Evolutionary conservation across 2,797 vertebrate genomes (phyloP).

Genomic region (Paratrypauchen microcephalus): DNA sequence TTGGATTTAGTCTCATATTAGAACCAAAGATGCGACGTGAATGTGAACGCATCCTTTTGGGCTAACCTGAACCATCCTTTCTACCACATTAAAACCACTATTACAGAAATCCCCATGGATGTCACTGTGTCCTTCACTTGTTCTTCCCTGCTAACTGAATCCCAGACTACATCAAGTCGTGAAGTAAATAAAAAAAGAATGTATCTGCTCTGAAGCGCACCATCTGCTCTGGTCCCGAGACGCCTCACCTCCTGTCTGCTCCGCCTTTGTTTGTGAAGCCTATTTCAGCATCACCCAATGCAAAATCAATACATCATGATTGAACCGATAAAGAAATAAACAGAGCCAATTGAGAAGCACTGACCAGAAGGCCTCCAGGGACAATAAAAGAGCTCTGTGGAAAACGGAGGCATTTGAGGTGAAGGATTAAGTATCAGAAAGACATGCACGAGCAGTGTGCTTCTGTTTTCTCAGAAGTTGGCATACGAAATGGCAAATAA

Average conservation of each 20-base stretch:
- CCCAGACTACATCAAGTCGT: not conserved
- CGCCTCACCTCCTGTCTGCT: constrained; percentile 16
- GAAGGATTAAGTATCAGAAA: constrained; percentile 13
- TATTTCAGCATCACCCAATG: constrained; percentile 41
- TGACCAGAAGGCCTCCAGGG: constrained; percentile 32
- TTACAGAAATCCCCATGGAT: not conserved
- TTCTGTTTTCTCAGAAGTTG: constrained; percentile 12
- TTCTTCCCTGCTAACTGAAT: not conserved
- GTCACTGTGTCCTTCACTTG: not conserved
- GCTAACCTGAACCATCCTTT: not conserved
- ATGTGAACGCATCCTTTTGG: too few relatives aligned
- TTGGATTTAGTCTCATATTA: too few relatives aligned
- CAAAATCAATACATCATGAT: constrained; percentile 60
- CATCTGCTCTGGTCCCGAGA: constrained; percentile 13
- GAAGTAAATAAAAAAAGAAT: constrained; percentile 19
- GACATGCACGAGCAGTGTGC: constrained; percentile 11
- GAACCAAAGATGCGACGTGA: too few relatives aligned
- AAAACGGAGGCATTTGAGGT: constrained; percentile 28
- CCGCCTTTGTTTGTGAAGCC: constrained; percentile 27
- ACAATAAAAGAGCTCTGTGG: constrained; percentile 33
- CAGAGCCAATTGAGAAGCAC: constrained; percentile 27
- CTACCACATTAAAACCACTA: not conserved
- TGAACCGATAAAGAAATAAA: constrained; percentile 45
- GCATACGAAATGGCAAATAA: not conserved
- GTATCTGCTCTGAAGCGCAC: constrained; percentile 16